These are phyloP conservation scores for Mesocentrotus franciscanus DNA, from an alignment of 53 echinoderm and acorn worm species.

Conservation along the genomic window DNA sequence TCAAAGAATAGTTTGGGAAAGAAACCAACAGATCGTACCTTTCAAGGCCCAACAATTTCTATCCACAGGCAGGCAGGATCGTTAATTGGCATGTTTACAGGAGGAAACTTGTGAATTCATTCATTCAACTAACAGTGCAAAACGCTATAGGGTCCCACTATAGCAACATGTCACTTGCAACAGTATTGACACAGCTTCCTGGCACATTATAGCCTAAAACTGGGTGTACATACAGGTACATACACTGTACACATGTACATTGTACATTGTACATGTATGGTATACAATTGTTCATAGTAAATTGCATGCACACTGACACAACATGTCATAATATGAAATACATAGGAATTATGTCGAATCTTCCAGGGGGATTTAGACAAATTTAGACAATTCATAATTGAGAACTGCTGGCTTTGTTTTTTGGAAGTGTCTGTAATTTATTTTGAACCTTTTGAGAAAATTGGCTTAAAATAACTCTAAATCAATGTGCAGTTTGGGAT, in stretches of 20 bases:
- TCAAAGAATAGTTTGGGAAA: too few relatives aligned
- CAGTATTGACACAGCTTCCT: conserved; percentile 12
- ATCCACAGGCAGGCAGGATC: background rate
- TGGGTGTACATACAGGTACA: background rate
- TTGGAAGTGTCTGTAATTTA: too few relatives aligned
- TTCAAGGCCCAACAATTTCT: background rate
- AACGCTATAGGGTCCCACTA: background rate
- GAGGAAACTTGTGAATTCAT: background rate
- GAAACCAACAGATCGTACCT: background rate
- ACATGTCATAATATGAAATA: too few relatives aligned
- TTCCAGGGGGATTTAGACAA: too few relatives aligned
- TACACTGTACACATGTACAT: background rate
- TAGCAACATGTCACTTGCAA: background rate
- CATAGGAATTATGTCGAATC: too few relatives aligned
- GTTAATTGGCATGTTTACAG: conserved; percentile 19
- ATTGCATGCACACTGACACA: too few relatives aligned
- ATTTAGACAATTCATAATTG: too few relatives aligned
- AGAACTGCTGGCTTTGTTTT: too few relatives aligned
- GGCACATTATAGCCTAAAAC: background rate
- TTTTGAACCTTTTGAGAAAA: too few relatives aligned
- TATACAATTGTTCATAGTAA: background rate
- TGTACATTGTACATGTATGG: background rate
- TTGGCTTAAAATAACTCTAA: too few relatives aligned
- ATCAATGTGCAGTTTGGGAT: too few relatives aligned
- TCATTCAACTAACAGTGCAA: background rate